Evolutionary conservation across 2,797 vertebrate genomes (phyloP).

Genomic region (Avahi laniger): DNA sequence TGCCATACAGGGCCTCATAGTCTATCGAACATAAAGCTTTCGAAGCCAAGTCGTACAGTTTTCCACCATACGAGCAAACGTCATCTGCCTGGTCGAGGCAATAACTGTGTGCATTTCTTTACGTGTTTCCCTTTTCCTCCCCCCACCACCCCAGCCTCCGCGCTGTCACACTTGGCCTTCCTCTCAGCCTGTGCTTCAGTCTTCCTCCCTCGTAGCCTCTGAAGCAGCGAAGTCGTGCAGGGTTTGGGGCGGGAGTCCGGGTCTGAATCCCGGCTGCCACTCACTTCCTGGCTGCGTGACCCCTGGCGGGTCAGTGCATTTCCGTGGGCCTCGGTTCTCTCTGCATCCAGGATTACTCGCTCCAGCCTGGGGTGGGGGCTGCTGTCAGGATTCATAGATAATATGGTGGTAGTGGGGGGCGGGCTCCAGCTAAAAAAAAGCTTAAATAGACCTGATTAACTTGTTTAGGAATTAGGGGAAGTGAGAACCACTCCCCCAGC

Average conservation of each 20-base stretch:
- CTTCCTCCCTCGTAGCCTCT: background rate
- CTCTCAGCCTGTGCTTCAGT: background rate
- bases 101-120: constrained; percentile 54
- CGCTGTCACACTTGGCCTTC: background rate
- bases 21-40: constrained; percentile 3
- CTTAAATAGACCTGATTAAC: constrained; percentile 63
- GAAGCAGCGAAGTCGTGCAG: background rate
- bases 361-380: background rate
- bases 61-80: constrained; percentile 66
- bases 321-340: background rate
- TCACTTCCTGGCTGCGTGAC: background rate
- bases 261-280: background rate
- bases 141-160: background rate
- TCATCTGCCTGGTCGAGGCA: constrained; percentile 76
- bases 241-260: background rate
- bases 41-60: constrained; percentile 74
- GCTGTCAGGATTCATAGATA: background rate
- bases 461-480: constrained; percentile 70
- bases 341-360: background rate
- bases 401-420: no score
- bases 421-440: constrained; percentile 31
- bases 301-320: background rate
- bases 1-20: background rate
- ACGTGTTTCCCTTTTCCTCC: constrained; percentile 39
- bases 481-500: constrained; percentile 49